Conservation (phyloP, 1,140 invertebrate species). For the Conus ventricosus region DNA sequence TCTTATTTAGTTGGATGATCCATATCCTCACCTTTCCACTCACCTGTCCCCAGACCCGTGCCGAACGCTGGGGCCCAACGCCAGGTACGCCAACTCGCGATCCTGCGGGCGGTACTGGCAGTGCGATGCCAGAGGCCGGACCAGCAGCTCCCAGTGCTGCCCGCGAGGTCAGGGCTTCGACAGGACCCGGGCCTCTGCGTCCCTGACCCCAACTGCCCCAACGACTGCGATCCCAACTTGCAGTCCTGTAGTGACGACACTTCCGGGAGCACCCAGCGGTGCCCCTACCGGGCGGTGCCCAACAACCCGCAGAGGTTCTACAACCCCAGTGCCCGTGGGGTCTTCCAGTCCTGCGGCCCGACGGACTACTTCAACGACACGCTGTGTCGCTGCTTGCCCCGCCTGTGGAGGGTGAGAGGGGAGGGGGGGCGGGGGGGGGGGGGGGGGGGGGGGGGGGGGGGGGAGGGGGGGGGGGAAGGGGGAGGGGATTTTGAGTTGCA, state of each 20-base stretch:
- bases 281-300: background rate
- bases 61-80: background rate
- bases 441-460: too few species aligned
- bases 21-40: too few species aligned
- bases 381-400: background rate
- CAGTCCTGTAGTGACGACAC: background rate
- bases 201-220: slow-evolving; percentile 22
- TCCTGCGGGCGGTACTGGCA: slow-evolving; percentile 21
- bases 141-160: slow-evolving; percentile 6
- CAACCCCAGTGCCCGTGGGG: background rate
- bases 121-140: background rate
- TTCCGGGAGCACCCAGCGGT: background rate
- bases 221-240: slow-evolving; percentile 5
- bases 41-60: slow-evolving; percentile 20
- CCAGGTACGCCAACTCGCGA: slow-evolving; percentile 4
- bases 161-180: slow-evolving; percentile 26
- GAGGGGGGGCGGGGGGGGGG: too few species aligned
- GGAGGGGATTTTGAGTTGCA: too few species aligned
- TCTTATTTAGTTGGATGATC: too few species aligned
- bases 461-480: too few species aligned
- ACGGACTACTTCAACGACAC: slow-evolving; percentile 8
- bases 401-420: background rate
- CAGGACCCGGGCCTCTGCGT: background rate
- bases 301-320: background rate
- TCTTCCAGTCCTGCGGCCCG: background rate